Evolutionary conservation across 2,888 invertebrate species (phyloP).

Genomic region (Gari tellinella): DNA sequence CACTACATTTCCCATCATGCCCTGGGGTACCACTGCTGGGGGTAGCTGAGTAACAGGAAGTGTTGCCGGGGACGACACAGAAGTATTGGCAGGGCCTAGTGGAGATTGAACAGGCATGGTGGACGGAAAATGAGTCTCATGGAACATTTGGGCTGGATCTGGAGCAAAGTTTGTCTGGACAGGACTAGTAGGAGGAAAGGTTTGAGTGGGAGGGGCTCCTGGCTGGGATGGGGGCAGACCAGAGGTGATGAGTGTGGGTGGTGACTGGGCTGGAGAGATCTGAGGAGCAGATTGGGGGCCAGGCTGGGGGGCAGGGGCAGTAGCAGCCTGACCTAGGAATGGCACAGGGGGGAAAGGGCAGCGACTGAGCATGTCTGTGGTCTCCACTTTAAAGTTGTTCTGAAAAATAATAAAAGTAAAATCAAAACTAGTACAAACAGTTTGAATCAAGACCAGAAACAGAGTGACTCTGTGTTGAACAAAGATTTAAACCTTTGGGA

Average conservation of each 20-base stretch:
- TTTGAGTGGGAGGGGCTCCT: too few relatives aligned
- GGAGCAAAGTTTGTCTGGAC: too few relatives aligned
- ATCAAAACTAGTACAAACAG: too few relatives aligned
- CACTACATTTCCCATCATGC: slow-evolving; percentile 36
- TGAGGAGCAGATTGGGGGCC: background rate
- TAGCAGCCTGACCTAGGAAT: slow-evolving; percentile 59
- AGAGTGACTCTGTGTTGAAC: too few relatives aligned
- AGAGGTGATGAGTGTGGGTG: too few relatives aligned
- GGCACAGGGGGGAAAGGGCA: slow-evolving; percentile 81
- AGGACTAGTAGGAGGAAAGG: too few relatives aligned
- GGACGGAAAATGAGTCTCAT: too few relatives aligned
- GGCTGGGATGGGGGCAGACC: too few relatives aligned
- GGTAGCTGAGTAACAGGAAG: slow-evolving; percentile 55
- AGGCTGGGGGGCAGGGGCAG: slow-evolving; percentile 5
- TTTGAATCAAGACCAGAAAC: too few relatives aligned
- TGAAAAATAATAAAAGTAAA: slow-evolving; percentile 39
- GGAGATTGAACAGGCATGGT: background rate
- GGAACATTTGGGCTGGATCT: too few relatives aligned
- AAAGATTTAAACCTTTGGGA: too few relatives aligned
- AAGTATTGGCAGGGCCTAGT: slow-evolving; percentile 1
- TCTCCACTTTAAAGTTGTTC: slow-evolving; percentile 74
- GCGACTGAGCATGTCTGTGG: slow-evolving; percentile 74
- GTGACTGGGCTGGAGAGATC: background rate
- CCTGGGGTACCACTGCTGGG: slow-evolving; percentile 35
- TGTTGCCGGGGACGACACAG: slow-evolving; percentile 44